phyloP scores from a whole-genome alignment of 2,888 invertebrate genomes.

The Hirtodrosophila histrioides region DNA sequence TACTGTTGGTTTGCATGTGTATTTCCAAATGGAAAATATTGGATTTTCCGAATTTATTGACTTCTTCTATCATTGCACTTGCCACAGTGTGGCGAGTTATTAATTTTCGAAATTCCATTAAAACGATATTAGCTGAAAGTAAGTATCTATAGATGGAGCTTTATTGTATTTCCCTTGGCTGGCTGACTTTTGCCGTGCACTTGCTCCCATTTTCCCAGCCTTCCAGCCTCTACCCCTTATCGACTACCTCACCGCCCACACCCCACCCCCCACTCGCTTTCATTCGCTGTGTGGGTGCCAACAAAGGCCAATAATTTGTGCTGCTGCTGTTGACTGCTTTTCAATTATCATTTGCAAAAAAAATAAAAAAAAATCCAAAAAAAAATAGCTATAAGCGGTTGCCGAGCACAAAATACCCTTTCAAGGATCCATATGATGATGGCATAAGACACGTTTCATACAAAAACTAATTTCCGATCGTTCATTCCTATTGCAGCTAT shows the following conservation, averaged over 20 bases:
- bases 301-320: slow-evolving; percentile 60
- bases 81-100: slow-evolving; percentile 36
- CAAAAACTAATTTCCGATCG: no score
- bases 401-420: no score
- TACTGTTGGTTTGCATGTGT: no score
- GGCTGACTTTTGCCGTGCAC: slow-evolving; percentile 39
- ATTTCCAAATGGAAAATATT: no score
- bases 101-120: slow-evolving; percentile 49
- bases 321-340: slow-evolving; percentile 41
- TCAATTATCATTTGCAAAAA: slow-evolving; percentile 50
- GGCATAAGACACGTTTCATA: no score
- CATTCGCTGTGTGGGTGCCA: slow-evolving; percentile 31
- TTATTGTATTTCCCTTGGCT: slow-evolving; percentile 38
- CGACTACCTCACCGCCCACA: background rate
- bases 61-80: slow-evolving; percentile 29
- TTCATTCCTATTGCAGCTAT: no score
- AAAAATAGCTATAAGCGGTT: background rate
- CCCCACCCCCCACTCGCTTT: background rate
- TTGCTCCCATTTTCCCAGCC: background rate
- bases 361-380: slow-evolving; percentile 7
- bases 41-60: slow-evolving; percentile 22
- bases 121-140: slow-evolving; percentile 35
- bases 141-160: slow-evolving; percentile 5
- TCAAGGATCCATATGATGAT: no score
- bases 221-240: background rate